phyloP scores from a whole-genome alignment of 2,113 vertebrate genomes.

The Chaenogobius annularis region DNA sequence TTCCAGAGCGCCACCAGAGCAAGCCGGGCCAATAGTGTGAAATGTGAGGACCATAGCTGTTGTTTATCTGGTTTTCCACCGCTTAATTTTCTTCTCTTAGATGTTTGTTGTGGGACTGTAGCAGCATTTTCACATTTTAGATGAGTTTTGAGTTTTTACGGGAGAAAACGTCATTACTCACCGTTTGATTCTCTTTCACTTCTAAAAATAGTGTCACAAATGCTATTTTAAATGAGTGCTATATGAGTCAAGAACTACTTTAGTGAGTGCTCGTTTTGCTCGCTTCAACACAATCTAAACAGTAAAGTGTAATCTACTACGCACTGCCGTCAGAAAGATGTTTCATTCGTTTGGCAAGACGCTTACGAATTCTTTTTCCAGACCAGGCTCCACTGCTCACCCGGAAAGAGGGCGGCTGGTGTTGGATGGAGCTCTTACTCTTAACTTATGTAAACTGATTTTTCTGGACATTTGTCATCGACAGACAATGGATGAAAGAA shows the following conservation, averaged over 20 bases:
- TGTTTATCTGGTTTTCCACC: no score
- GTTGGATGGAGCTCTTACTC: slow-evolving; percentile 19
- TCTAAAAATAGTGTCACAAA: neutral
- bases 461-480: neutral
- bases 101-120: no score
- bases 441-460: neutral
- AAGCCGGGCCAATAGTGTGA: no score
- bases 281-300: slow-evolving; percentile 15
- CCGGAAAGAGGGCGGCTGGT: neutral
- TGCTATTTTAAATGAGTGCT: neutral
- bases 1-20: no score
- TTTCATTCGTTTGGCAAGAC: slow-evolving; percentile 3
- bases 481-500: neutral
- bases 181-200: neutral
- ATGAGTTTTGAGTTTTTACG: no score
- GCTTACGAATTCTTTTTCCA: slow-evolving; percentile 9
- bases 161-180: no score
- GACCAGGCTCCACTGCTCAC: slow-evolving; percentile 9
- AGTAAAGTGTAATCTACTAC: slow-evolving; percentile 10
- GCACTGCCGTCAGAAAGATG: slow-evolving; percentile 13
- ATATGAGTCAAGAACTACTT: slow-evolving; percentile 6
- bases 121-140: no score
- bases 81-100: no score
- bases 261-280: slow-evolving; percentile 5
- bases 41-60: no score